Evolutionary conservation across 2,797 vertebrate species (phyloP).

Genomic region (Poecilia velifera): DNA sequence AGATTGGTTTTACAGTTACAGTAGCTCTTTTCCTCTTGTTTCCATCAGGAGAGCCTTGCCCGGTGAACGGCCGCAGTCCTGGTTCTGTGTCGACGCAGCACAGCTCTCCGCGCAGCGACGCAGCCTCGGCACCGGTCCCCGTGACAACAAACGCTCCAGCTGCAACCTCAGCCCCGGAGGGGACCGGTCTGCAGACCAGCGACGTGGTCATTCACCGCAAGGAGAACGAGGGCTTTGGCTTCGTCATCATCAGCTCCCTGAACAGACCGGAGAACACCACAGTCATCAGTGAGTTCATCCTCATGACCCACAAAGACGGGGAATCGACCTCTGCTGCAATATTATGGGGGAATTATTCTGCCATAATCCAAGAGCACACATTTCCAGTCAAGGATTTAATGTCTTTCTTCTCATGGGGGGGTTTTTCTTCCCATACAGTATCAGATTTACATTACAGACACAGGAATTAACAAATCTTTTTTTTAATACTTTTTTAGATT

Average conservation of each 20-base stretch:
- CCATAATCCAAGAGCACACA: too few relatives aligned
- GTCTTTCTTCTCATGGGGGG: too few relatives aligned
- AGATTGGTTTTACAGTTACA: conserved; percentile 2
- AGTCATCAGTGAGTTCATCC: conserved; percentile 88
- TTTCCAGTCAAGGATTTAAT: too few relatives aligned
- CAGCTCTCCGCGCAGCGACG: conserved; percentile 94
- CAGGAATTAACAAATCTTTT: background rate
- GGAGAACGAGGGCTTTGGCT: conserved; percentile 97
- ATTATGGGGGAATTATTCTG: too few relatives aligned
- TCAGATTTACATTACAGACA: background rate
- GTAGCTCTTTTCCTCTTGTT: conserved; percentile 23
- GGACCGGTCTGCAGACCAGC: conserved; percentile 87
- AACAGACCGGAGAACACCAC: conserved; percentile 94
- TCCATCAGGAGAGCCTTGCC: conserved; percentile 89
- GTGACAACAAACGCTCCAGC: conserved; percentile 76
- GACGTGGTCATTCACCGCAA: conserved; percentile 97
- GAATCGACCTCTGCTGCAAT: background rate
- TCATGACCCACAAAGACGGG: background rate
- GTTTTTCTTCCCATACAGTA: too few relatives aligned
- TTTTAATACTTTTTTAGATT: background rate
- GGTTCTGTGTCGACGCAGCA: conserved; percentile 94
- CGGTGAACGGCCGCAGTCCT: conserved; percentile 93
- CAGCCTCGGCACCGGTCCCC: conserved; percentile 82
- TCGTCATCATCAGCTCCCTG: conserved; percentile 98
- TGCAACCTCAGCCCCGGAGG: conserved; percentile 83